Conservation (phyloP, 2,888 invertebrate species). For the Leptinotarsa tumamoca region DNA sequence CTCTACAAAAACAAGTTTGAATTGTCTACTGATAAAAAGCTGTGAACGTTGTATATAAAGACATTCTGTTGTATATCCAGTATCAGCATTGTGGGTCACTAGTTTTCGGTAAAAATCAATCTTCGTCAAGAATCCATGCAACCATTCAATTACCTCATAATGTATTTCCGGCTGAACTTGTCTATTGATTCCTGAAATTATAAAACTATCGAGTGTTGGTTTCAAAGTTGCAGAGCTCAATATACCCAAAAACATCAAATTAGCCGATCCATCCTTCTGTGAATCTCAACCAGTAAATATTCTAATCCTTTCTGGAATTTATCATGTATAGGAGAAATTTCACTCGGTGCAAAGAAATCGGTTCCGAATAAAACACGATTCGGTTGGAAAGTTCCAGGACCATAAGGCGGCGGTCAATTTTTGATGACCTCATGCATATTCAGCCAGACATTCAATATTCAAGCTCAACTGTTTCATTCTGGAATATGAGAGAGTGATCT, state of each 20-base stretch:
- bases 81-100: no score
- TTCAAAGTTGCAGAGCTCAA: conserved; percentile 1
- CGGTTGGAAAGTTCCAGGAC: conserved; percentile 12
- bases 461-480: background rate
- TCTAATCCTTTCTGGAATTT: conserved; percentile 9
- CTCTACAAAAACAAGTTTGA: no score
- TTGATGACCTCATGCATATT: background rate
- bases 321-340: conserved; percentile 19
- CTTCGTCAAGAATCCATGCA: no score
- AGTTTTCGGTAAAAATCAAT: no score
- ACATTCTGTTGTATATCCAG: no score
- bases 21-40: no score
- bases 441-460: background rate
- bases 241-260: background rate
- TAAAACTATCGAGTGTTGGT: background rate
- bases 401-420: conserved; percentile 1
- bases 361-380: conserved; percentile 17
- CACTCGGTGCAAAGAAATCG: conserved; percentile 8
- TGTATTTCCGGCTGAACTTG: background rate
- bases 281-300: background rate
- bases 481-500: background rate
- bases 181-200: background rate
- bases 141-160: background rate
- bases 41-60: no score
- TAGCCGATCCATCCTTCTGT: background rate